Conservation (phyloP, 2,113 vertebrate genomes). For the Capra hircus region DNA sequence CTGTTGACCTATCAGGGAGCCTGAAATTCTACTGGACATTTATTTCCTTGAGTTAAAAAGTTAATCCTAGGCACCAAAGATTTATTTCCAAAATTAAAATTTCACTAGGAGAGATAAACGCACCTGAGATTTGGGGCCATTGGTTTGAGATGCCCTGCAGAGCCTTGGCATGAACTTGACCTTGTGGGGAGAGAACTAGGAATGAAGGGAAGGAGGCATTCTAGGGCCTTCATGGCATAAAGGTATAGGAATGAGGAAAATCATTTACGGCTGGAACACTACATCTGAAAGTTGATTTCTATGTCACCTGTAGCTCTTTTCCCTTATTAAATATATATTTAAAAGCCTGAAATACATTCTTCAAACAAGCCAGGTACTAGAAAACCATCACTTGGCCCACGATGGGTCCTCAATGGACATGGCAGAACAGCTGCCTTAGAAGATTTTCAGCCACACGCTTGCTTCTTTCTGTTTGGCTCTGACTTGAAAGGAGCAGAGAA, state of each 20-base stretch:
- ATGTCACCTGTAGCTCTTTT: neutral
- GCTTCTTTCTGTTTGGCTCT: neutral
- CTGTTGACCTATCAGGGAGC: neutral
- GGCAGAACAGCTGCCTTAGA: neutral
- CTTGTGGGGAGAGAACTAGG: neutral
- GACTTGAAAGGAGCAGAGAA: neutral
- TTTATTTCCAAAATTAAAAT: neutral
- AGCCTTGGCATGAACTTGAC: neutral
- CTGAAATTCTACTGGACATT: neutral
- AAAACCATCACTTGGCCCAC: neutral
- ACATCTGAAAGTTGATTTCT: neutral
- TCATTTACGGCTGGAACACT: neutral
- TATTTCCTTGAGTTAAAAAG: neutral
- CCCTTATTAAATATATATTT: neutral
- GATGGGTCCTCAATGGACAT: neutral
- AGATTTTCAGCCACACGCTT: fast-evolving
- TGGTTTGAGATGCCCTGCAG: neutral
- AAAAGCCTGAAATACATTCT: neutral
- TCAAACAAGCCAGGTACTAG: neutral
- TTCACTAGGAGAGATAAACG: neutral
- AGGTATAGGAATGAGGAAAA: neutral
- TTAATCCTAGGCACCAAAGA: neutral
- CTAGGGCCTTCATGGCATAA: neutral
- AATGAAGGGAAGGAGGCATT: no score
- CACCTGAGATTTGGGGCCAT: neutral